Conservation (phyloP, 1,140 invertebrate species). For the Papilio polyxenes region DNA sequence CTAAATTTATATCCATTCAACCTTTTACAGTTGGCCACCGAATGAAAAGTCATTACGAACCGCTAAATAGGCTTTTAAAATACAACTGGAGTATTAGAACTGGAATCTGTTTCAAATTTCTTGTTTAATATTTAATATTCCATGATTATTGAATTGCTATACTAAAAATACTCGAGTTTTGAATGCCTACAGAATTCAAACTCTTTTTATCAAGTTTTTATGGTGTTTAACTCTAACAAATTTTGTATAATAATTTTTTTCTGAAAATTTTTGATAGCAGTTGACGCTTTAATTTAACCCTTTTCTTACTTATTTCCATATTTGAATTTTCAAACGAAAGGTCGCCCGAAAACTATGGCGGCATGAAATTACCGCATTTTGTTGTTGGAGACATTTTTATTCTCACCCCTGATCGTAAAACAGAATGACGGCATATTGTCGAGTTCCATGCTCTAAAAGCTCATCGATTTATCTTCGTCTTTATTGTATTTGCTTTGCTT, state of each 20-base stretch:
- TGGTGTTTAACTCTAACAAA: not conserved
- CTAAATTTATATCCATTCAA: constrained; percentile 69
- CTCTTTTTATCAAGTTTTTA: not conserved
- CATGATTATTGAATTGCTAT: constrained; percentile 22
- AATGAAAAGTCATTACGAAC: constrained; percentile 72
- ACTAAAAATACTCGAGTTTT: not conserved
- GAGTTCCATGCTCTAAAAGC: constrained; percentile 54
- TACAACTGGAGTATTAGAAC: constrained; percentile 49
- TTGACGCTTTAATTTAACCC: not conserved
- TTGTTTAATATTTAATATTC: constrained; percentile 37
- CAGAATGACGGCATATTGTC: constrained; percentile 51
- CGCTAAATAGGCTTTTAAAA: constrained; percentile 68
- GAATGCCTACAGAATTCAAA: not conserved
- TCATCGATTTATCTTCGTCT: constrained; percentile 48
- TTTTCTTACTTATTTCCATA: not conserved
- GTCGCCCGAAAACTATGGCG: constrained; percentile 45
- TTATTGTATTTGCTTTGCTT: constrained; percentile 13
- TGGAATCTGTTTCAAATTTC: not conserved
- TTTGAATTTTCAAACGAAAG: constrained; percentile 17
- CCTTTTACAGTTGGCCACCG: constrained; percentile 65
- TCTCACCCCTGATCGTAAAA: constrained; percentile 56
- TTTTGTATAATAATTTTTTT: not conserved
- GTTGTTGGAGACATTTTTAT: constrained; percentile 55
- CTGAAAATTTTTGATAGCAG: not conserved
- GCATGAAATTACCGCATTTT: constrained; percentile 50